Evolutionary conservation across 2,797 vertebrate species (phyloP).

Genomic region (Microctenopoma lineatum): DNA sequence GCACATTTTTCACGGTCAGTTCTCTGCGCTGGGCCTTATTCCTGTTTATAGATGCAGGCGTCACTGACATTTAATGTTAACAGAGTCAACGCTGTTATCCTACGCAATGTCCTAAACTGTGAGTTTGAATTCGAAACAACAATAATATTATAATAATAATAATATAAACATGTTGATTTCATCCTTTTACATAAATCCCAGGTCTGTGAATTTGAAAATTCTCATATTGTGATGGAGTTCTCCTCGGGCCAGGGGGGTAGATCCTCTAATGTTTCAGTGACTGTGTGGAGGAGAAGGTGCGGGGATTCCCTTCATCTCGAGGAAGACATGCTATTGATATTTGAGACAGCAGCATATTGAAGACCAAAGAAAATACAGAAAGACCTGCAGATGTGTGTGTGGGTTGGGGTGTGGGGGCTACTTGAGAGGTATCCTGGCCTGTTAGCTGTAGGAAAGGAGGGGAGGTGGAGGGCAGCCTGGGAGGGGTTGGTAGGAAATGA

Average conservation of each 20-base stretch:
- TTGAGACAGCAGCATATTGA: slow-evolving; percentile 60
- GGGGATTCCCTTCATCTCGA: slow-evolving; percentile 14
- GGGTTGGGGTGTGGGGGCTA: slow-evolving; percentile 9
- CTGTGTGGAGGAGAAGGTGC: slow-evolving; percentile 14
- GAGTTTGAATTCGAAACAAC: too few relatives aligned
- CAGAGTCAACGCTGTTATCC: too few relatives aligned
- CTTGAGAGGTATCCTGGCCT: slow-evolving; percentile 8
- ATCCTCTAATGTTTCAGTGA: not conserved
- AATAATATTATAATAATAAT: not conserved
- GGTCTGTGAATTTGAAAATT: not conserved
- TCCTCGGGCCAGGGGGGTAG: not conserved
- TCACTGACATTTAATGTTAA: too few relatives aligned
- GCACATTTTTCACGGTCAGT: not conserved
- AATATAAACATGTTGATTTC: not conserved
- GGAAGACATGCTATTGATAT: slow-evolving; percentile 53
- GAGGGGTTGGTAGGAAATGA: slow-evolving; percentile 69
- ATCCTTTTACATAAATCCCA: not conserved
- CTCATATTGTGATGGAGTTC: not conserved
- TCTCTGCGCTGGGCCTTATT: not conserved
- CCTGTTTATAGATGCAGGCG: too few relatives aligned
- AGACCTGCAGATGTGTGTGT: slow-evolving; percentile 12
- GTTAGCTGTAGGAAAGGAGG: slow-evolving; percentile 17
- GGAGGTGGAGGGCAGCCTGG: slow-evolving; percentile 4
- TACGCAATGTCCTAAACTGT: too few relatives aligned
- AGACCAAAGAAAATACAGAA: slow-evolving; percentile 44